Evolutionary conservation across 2,113 vertebrate genomes (phyloP), one percentile per base, ranked within the genome.

Genomic region (Phoxinus phoxinus): DNA sequence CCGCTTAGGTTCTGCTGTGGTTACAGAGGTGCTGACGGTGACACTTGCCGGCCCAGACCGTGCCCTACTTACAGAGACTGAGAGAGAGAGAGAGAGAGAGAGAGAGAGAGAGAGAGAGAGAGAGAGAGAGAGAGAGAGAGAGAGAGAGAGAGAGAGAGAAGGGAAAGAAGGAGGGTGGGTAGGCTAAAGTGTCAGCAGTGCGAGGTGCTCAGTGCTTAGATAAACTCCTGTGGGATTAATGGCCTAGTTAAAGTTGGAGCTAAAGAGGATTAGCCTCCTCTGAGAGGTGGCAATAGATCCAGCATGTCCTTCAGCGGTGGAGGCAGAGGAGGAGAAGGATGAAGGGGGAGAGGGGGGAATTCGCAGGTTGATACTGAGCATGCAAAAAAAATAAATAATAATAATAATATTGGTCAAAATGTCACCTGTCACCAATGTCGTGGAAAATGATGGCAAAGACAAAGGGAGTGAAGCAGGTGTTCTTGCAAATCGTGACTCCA

Each of bases 191-290:
- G 94, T 94, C 92, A 94, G 94, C 91, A 92, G 91, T 83, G 83
- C 90, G 92, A 94, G 94, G 93, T 94, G 94, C 94, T 94, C 92
- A 91, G 92, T 93, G 93, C 94, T 94, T 90, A 94, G 93, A 95
- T 95, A 95, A 94, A 95, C 94, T 86, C 79, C 93, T 93, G 88
- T 83, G 92, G 94, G 95, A 96, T 96, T 96, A 96, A 93, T 94
- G 94, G 94, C 93, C 94, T 93, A 93, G 94, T 95, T 94, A 95
- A 95, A 95, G 93, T 95, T 94, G 92, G 91, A 91, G 93, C 94
- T 86, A 95, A 96, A 96, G 94, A 95, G 93, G 95, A 95, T 96
- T 96, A 96, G 93, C 93, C 91, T 94, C 90, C 93, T 93, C 94
- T 90, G 91, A 91, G 93, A 94, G 94, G 95, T 94, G 93, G 91